Conservation (phyloP, 2,888 invertebrate genomes). For the Meiosimyza platycephala region DNA sequence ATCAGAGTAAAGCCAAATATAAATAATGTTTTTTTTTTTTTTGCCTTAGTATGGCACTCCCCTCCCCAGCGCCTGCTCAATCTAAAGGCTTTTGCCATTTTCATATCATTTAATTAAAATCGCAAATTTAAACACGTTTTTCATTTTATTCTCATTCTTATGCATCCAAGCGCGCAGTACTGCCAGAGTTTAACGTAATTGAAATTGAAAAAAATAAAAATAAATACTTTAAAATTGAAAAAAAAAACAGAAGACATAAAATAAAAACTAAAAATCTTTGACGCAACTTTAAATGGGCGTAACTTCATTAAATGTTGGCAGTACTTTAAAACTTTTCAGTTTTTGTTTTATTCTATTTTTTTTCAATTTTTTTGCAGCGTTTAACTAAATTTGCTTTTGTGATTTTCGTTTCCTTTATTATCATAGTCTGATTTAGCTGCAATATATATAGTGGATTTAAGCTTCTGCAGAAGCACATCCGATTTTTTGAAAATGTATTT, state of each 20-base stretch:
- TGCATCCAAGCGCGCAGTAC: conserved; percentile 1
- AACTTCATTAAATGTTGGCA: conserved; percentile 56
- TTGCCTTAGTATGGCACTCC: no score
- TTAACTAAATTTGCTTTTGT: neutral
- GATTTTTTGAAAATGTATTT: no score
- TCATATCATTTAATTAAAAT: conserved; percentile 54
- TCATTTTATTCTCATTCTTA: conserved; percentile 28
- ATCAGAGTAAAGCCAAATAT: no score
- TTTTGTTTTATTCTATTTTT: neutral
- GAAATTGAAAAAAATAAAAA: conserved; percentile 27
- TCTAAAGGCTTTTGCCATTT: conserved; percentile 38
- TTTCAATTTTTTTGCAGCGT: neutral
- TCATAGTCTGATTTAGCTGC: no score
- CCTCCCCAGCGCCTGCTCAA: neutral
- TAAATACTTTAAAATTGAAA: conserved; percentile 24
- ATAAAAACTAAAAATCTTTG: conserved; percentile 30
- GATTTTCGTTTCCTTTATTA: neutral
- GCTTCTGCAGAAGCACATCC: no score
- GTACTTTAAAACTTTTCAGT: conserved; percentile 27
- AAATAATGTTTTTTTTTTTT: no score
- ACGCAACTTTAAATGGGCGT: conserved; percentile 54
- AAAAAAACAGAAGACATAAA: conserved; percentile 13
- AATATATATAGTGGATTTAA: no score
- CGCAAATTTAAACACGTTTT: conserved; percentile 40
- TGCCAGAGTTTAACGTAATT: conserved; percentile 37